Evolutionary conservation across 2,888 invertebrate genomes (phyloP).

Genomic region (Drosophila colorata): DNA sequence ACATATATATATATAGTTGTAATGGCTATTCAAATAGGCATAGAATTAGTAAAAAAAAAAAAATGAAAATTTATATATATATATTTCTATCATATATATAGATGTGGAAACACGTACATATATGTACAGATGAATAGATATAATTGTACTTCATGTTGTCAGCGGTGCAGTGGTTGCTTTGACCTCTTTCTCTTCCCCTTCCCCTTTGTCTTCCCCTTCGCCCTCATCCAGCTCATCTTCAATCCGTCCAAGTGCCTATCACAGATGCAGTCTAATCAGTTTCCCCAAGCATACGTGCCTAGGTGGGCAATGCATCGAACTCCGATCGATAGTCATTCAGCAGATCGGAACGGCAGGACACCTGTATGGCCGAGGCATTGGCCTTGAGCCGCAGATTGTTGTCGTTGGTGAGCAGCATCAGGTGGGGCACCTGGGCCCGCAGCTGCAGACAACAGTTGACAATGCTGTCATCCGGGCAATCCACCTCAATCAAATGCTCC

Average conservation of each 20-base stretch:
- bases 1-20: background rate
- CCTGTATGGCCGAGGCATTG: constrained; percentile 84
- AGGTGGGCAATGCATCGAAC: constrained; percentile 32
- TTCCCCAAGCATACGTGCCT: background rate
- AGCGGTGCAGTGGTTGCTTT: constrained; percentile 37
- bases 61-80: background rate
- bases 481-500: constrained; percentile 83
- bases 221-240: background rate
- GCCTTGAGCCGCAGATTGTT: constrained; percentile 86
- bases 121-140: constrained; percentile 11
- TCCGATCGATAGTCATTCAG: constrained; percentile 48
- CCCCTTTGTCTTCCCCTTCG: too few species aligned
- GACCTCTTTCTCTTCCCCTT: background rate
- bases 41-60: background rate
- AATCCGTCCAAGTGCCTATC: constrained; percentile 23
- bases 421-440: constrained; percentile 81
- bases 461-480: constrained; percentile 86
- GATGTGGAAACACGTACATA: background rate
- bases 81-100: constrained; percentile 3
- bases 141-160: constrained; percentile 45
- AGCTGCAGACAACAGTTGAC: constrained; percentile 86
- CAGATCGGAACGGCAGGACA: constrained; percentile 78
- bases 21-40: background rate
- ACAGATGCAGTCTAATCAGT: constrained; percentile 17
- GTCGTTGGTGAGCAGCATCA: constrained; percentile 86